These are phyloP conservation scores for Rhyzopertha dominica DNA, from an alignment of 1,140 invertebrate genomes.

Conservation along the genomic window DNA sequence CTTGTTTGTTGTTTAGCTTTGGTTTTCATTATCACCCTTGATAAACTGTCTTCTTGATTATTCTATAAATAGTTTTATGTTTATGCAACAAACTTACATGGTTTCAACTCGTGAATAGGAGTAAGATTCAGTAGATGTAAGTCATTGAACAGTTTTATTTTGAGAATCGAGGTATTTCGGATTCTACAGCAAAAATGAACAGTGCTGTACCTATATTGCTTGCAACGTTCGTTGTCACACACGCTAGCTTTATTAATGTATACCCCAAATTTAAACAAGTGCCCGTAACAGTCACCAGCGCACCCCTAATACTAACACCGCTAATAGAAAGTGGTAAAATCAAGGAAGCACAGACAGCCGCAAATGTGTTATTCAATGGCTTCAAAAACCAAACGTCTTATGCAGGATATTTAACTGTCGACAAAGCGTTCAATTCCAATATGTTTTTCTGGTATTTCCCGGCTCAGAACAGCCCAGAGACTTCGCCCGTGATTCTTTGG, in stretches of 20 bases:
- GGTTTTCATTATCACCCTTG: no score
- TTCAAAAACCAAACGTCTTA: constrained; percentile 45
- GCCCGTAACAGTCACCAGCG: constrained; percentile 45
- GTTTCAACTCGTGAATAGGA: no score
- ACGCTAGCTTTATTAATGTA: constrained; percentile 25
- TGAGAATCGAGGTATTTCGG: no score
- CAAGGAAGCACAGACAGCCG: constrained; percentile 38
- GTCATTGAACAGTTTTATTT: no score
- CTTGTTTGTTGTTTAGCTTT: no score
- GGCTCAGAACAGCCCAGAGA: constrained; percentile 46
- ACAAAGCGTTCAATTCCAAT: constrained; percentile 61
- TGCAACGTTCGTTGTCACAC: no score
- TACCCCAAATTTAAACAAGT: constrained; percentile 30
- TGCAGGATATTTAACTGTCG: constrained; percentile 67
- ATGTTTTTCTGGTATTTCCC: constrained; percentile 79
- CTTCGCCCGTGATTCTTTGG: constrained; percentile 66
- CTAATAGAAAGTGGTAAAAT: constrained; percentile 50
- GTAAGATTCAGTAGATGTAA: no score
- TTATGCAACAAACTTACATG: no score
- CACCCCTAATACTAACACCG: constrained; percentile 51
- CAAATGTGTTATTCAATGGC: constrained; percentile 26
- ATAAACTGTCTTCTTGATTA: no score
- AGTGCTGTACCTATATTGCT: no score
- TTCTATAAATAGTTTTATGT: no score
- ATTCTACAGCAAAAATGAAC: no score